Conservation (phyloP, 2,113 vertebrate species). For the Callorhinus ursinus region DNA sequence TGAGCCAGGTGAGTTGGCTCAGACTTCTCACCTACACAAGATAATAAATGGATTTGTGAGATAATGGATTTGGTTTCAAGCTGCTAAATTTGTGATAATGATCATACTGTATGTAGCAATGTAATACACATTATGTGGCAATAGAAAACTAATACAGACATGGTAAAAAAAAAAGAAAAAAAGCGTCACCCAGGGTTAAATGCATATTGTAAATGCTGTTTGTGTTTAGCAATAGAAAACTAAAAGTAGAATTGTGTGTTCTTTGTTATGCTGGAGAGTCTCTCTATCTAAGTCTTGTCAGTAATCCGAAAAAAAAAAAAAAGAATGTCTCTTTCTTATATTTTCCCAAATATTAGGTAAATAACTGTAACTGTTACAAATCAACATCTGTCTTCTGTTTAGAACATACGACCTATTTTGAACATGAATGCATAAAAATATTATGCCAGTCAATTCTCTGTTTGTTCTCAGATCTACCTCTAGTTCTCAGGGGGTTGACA, state of each 20-base stretch:
- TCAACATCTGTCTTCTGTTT: background rate
- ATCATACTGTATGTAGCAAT: background rate
- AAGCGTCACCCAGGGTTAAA: background rate
- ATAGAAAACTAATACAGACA: background rate
- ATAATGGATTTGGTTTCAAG: background rate
- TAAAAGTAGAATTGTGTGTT: background rate
- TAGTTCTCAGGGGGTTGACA: fast-evolving
- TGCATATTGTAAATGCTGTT: background rate
- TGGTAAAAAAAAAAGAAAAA: background rate
- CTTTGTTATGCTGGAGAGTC: background rate
- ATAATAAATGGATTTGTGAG: background rate
- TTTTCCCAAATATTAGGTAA: background rate
- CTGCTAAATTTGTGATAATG: background rate
- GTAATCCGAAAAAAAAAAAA: background rate
- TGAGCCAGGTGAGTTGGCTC: background rate
- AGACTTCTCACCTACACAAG: background rate
- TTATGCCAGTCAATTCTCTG: background rate
- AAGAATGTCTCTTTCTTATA: background rate
- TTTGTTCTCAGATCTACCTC: background rate
- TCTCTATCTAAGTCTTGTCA: background rate
- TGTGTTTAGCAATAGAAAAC: background rate
- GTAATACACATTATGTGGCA: background rate
- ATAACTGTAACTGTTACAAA: background rate
- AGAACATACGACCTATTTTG: background rate
- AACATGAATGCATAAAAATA: background rate